Base-by-base conservation (phyloP, 2,113 vertebrate genomes). In the Chascanopsetta lugubris region DNA sequence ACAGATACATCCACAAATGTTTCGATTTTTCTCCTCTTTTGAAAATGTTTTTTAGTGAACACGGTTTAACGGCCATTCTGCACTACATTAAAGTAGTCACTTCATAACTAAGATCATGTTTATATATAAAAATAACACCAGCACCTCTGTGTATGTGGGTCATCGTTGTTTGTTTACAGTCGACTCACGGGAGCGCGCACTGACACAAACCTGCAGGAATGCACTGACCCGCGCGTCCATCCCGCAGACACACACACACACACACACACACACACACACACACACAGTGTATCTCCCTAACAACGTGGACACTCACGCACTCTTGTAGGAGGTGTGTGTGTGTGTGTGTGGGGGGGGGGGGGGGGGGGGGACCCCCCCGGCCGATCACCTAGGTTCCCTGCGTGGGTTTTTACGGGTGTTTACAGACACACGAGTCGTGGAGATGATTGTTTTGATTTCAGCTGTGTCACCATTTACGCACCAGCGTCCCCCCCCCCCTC, bases 401-500 rank as follows among this genome's bases (percentile, higher is more conserved):
- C 25, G 17, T 47, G 79, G 49, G 40, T 48, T 58, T 58, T 42
- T 26, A 59, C 65, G 56, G 66, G 20, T 47, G 60, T 77, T 74
- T 64, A 56, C 57, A 47, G 49, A n/a, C 54, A 65, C 32, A 34
- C 38, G 24, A 69, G 57, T 48, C 53, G 29, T 25, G 21, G 24
- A 18, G 60, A 45, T 20, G 11, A 8, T 2, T 18, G 2, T 26
- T 53, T 25, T 24, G n/a, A 17, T 53, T 46, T 9, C 12, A 32
- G 8, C 21, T 2, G 8, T 17, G 22, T 21, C 22, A n/a, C 5
- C 94, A 93, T 38, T 38, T 94, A 93, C 91, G 92, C 49, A 86
- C 90, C 87, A 92, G 92, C 92, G 93, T 91, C 87, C 85, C 90
- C 88, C 91, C 85, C 88, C 88, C 85, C 87, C 24, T 6, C 17